Evolutionary conservation across 53 echinoderm and acorn worm genomes (phyloP).

Genomic region (Zoroaster sp.): DNA sequence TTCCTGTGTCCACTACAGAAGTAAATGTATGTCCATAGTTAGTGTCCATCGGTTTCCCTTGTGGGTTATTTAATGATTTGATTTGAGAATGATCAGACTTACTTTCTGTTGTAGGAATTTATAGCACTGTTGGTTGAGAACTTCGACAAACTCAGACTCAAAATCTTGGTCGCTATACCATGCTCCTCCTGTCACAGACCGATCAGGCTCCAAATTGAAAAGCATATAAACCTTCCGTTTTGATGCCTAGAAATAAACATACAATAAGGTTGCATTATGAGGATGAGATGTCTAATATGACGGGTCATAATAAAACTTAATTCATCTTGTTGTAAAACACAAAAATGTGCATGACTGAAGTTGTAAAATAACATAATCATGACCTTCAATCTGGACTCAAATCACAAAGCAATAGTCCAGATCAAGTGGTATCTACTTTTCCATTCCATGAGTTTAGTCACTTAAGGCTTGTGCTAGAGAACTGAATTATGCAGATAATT

Average conservation of each 20-base stretch:
- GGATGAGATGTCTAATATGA: neutral
- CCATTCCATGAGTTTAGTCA: no score
- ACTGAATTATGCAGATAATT: no score
- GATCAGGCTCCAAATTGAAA: conserved; percentile 90
- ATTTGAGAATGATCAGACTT: neutral
- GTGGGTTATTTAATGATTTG: neutral
- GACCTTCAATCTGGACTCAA: no score
- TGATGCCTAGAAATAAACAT: conserved; percentile 66
- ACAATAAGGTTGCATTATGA: neutral
- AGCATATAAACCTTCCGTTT: conserved; percentile 98
- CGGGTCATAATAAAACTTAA: neutral
- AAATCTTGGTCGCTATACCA: conserved; percentile 99
- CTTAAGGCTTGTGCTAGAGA: no score
- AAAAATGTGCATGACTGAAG: neutral
- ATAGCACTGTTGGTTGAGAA: conserved; percentile 93
- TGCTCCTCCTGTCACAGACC: conserved; percentile 93
- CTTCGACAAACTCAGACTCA: conserved; percentile 96
- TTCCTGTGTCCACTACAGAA: no score
- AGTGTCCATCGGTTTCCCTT: no score
- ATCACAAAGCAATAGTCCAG: no score
- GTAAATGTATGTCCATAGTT: no score
- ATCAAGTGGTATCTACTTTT: no score
- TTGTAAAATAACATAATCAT: neutral
- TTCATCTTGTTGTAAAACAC: no score
- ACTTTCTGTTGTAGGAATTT: conserved; percentile 96